Percentiles rank a stretch among this genome's conserved stretches.
These are phyloP conservation scores for Polypterus bichir DNA, from an alignment of 2,113 vertebrate species.

Conservation along the genomic window DNA sequence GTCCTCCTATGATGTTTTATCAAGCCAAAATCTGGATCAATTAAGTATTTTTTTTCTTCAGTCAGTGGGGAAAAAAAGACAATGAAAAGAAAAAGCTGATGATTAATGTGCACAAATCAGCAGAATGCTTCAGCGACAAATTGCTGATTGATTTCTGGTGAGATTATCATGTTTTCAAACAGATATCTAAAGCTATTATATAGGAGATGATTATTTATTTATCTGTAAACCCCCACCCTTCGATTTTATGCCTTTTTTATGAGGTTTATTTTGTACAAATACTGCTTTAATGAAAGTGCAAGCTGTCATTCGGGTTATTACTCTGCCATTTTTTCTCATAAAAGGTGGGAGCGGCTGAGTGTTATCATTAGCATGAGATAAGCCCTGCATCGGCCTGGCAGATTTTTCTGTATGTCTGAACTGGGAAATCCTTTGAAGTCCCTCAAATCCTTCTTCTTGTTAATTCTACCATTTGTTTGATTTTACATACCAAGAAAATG, in stretches of 20 bases:
- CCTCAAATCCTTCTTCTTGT: constrained; percentile 58
- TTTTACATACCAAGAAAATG: constrained; percentile 84
- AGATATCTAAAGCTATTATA: too few species aligned
- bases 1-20: too few species aligned
- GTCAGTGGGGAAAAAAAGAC: too few species aligned
- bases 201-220: constrained; percentile 15
- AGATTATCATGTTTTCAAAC: too few species aligned
- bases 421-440: constrained; percentile 53
- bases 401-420: constrained; percentile 57
- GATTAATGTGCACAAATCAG: too few species aligned
- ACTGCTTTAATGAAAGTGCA: constrained; percentile 18
- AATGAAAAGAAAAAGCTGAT: neutral
- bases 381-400: constrained; percentile 60
- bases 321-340: constrained; percentile 40
- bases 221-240: constrained; percentile 4
- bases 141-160: too few species aligned
- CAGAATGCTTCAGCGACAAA: too few species aligned
- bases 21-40: too few species aligned
- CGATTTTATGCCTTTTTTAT: constrained; percentile 13
- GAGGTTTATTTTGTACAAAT: constrained; percentile 13
- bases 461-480: constrained; percentile 75
- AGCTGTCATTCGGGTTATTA: constrained; percentile 27
- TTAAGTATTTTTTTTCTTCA: too few species aligned
- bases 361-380: constrained; percentile 62
- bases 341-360: constrained; percentile 48